These are phyloP conservation scores for Dascillus cervinus DNA, from an alignment of 2,888 invertebrate species.

Conservation along the genomic window DNA sequence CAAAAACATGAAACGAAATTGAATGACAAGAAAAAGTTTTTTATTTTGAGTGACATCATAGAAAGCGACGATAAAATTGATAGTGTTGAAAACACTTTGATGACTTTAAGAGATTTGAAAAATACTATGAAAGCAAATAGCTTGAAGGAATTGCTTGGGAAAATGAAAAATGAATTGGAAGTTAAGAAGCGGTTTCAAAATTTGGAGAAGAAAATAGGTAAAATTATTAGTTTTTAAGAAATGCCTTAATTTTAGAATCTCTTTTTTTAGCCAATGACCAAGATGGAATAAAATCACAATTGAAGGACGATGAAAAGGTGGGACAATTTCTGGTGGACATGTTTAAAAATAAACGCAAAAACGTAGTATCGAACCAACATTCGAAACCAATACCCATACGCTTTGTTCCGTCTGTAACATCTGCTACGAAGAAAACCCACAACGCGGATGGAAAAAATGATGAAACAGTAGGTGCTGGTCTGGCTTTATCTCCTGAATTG, in stretches of 20 bases:
- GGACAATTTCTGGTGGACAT: no score
- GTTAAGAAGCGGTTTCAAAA: no score
- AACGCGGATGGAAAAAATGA: conserved; percentile 1
- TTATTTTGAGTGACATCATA: conserved; percentile 1
- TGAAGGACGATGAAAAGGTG: no score
- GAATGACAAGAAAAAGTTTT: not conserved
- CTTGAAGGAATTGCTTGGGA: conserved; percentile 16
- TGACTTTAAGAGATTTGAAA: conserved; percentile 13
- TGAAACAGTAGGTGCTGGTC: conserved; percentile 10
- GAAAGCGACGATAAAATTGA: not conserved
- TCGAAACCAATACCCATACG: no score
- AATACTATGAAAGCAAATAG: conserved; percentile 13
- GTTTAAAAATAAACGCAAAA: conserved; percentile 1
- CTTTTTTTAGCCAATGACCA: no score
- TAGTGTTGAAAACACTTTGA: conserved; percentile 9
- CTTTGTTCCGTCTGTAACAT: no score
- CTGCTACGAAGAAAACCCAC: conserved; percentile 1
- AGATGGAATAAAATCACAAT: no score
- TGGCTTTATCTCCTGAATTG: conserved; percentile 17
- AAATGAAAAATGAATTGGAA: conserved; percentile 17
- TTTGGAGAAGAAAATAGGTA: no score
- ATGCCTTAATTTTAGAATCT: no score
- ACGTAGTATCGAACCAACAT: conserved; percentile 1
- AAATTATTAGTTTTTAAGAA: no score
- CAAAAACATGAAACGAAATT: not conserved